A percentile compares a stretch with the other conserved stretches of the same genome.
phyloP scores from a whole-genome alignment of 2,113 vertebrate genomes.

The Cebidichthys violaceus region DNA sequence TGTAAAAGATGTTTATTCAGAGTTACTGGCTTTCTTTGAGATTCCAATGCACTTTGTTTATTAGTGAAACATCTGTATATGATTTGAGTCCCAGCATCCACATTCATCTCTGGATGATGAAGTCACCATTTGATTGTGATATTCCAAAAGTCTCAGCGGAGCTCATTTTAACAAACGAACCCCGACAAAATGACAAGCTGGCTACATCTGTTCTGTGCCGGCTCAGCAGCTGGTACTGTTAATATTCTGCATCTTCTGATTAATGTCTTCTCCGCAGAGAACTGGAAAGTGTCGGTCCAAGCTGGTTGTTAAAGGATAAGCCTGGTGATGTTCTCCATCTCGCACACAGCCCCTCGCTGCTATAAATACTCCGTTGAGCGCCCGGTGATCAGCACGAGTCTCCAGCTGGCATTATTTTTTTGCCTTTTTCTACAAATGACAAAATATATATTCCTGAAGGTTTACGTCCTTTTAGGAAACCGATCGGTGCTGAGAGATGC shows the following conservation, averaged over 20 bases:
- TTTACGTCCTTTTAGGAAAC: background rate
- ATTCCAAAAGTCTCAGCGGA: background rate
- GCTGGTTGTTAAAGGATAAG: background rate
- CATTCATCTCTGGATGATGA: background rate
- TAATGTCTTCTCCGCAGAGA: conserved; percentile 4
- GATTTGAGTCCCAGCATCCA: background rate
- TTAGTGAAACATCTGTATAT: background rate
- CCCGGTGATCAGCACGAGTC: background rate
- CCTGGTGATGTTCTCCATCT: background rate
- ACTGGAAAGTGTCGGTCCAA: background rate
- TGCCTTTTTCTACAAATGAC: background rate
- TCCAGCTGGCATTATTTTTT: background rate
- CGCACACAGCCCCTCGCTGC: background rate
- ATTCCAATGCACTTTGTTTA: background rate
- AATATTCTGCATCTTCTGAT: conserved; percentile 6
- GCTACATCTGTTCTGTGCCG: conserved; percentile 19
- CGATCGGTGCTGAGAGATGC: background rate
- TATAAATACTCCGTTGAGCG: background rate
- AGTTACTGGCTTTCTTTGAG: background rate
- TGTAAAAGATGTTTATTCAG: no score
- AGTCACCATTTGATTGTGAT: background rate
- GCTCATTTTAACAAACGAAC: conserved; percentile 6
- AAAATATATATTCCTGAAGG: no score
- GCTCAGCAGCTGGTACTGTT: conserved; percentile 4
- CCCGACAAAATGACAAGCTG: background rate